Percentiles rank a stretch among this genome's conserved stretches.
Evolutionary conservation across 2,113 vertebrate genomes (phyloP).

Genomic region (Arizona elegans): DNA sequence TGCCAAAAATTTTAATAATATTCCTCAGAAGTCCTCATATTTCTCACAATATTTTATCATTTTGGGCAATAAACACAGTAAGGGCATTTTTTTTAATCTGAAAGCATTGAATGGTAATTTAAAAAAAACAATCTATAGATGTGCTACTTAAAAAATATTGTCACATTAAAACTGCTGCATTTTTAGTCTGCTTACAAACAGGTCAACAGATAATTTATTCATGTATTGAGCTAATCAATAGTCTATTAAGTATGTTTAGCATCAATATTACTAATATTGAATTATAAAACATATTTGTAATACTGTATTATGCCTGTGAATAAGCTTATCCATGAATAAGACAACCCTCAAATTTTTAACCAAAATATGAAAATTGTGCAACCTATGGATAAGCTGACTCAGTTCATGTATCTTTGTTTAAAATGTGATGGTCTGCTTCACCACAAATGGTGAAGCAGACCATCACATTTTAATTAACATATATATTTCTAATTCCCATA

Average conservation of each 20-base stretch:
- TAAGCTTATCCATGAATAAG: not conserved
- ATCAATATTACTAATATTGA: not conserved
- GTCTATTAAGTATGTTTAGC: not conserved
- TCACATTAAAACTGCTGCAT: not conserved
- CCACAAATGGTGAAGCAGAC: not conserved
- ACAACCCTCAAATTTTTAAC: not conserved
- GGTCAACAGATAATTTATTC: not conserved
- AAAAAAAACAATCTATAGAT: not conserved
- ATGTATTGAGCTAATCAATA: constrained; percentile 1
- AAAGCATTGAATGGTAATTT: not conserved
- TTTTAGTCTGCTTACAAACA: not conserved
- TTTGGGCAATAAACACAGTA: not conserved
- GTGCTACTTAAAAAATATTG: not conserved
- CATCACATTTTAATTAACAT: too few relatives aligned
- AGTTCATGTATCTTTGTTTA: not conserved
- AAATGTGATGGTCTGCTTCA: not conserved
- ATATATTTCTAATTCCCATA: too few relatives aligned
- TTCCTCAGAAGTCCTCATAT: not conserved
- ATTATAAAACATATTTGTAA: not conserved
- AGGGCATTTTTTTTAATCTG: not conserved
- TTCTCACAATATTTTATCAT: not conserved
- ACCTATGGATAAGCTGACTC: not conserved
- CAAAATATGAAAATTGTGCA: not conserved
- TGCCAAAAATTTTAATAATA: not conserved
- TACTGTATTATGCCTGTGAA: not conserved